Base-by-base conservation (phyloP, 2,888 invertebrate genomes). In the Branchipolynoe longqiensis region DNA sequence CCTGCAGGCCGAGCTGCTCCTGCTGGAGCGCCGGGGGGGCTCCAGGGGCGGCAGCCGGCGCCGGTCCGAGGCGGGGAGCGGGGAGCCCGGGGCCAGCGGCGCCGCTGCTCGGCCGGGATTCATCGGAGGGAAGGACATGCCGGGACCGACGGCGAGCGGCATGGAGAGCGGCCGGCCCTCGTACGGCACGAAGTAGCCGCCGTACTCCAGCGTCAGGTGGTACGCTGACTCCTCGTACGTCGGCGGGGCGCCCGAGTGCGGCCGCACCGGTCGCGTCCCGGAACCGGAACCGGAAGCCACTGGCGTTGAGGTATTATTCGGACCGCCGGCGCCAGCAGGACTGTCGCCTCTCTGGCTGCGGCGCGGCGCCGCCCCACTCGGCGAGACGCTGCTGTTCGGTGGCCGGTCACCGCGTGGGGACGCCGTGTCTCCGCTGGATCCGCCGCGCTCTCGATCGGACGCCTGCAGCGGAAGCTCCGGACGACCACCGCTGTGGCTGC, bases 191-290 rank as follows among this genome's bases (percentile, higher is more conserved):
- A 78, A 78, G 28, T 78, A 78, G 4, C 78, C 78, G 8, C 78
- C 78, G 54, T 78, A 78, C 28, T 78, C 78, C 48, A 78, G 28
- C 25, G 78, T 78, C 31, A 78, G 31, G 48, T 78, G 78, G 78
- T 78, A 48, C 48, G 31, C 78, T 1, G 78, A 40, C 28, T 78
- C 78, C 78, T 78, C 78, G 48, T 78, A 78, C 28, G 78, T 78
- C 28, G 78, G 78, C 25, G 78, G 78, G 8, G 78, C 78, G 28
- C 78, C 78, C 3, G 78, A 54, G 22, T 54, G 41, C 31, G 78
- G 78, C 33, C 69, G 69, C 33, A 33, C 31, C 33, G 31, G 6
- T 4, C 62, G 62, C 6, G 62, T 4, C 33, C n/a, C n/a, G n/a
- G 62, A 3, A 4, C 33, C 31, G 62, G 62, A 62, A 62, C 4